Conservation (phyloP, 2,888 invertebrate species). For the Apocheima hispidaria region DNA sequence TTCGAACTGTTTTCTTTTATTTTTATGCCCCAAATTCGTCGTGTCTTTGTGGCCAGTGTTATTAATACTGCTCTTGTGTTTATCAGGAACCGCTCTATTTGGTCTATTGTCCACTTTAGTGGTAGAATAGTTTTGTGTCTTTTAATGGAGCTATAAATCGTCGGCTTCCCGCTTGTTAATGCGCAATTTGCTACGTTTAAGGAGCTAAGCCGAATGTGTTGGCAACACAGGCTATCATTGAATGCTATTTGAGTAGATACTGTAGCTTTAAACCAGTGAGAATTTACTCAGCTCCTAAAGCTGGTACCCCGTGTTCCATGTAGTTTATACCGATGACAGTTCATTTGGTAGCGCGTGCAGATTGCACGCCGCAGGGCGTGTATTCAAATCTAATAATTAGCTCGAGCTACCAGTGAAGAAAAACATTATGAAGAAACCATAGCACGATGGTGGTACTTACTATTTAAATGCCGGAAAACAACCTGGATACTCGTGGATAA, state of each 20-base stretch:
- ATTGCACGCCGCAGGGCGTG: too few species aligned
- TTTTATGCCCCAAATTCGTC: slow-evolving; percentile 47
- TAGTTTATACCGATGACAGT: too few species aligned
- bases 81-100: slow-evolving; percentile 76
- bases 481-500: too few species aligned
- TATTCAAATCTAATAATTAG: too few species aligned
- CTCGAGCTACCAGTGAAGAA: too few species aligned
- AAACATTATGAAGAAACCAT: too few species aligned
- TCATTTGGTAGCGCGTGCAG: too few species aligned
- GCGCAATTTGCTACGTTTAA: slow-evolving; percentile 48
- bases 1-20: slow-evolving; percentile 56
- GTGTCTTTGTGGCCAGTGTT: slow-evolving; percentile 51
- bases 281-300: background rate
- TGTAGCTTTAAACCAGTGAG: background rate
- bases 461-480: too few species aligned
- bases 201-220: slow-evolving; percentile 24
- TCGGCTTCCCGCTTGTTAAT: slow-evolving; percentile 53
- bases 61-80: slow-evolving; percentile 76
- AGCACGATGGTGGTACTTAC: too few species aligned
- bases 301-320: background rate
- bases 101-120: slow-evolving; percentile 61
- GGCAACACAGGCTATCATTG: slow-evolving; percentile 16
- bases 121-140: slow-evolving; percentile 53
- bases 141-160: slow-evolving; percentile 57
- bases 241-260: slow-evolving; percentile 1